A percentile compares a stretch with the other conserved stretches of the same genome.
phyloP scores from a whole-genome alignment of 1,140 invertebrate species.

The Steinernema khuongi region DNA sequence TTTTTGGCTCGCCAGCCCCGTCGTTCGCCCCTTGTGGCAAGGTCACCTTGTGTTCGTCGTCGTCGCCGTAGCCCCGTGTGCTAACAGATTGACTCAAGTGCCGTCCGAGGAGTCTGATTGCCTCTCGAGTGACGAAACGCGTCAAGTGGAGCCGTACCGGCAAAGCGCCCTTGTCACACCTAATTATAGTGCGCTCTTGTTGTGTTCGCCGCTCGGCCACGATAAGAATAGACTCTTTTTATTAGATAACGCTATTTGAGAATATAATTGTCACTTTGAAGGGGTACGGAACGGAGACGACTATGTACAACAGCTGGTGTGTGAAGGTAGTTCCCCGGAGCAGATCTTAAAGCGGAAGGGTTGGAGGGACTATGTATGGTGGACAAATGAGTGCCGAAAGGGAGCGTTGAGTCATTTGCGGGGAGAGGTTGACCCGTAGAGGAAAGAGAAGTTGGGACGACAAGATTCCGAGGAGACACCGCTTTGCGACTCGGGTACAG shows the following conservation, averaged over 20 bases:
- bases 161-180: slow-evolving; percentile 7
- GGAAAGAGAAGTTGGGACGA: not conserved
- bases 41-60: slow-evolving; percentile 13
- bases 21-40: not conserved
- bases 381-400: too few relatives aligned
- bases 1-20: not conserved
- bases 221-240: slow-evolving; percentile 10
- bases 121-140: slow-evolving; percentile 2
- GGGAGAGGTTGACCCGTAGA: slow-evolving; percentile 1
- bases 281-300: not conserved
- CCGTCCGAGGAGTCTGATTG: slow-evolving; percentile 6
- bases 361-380: not conserved
- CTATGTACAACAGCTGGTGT: not conserved
- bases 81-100: slow-evolving; percentile 15
- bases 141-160: slow-evolving; percentile 13
- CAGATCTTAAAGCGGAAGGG: slow-evolving; percentile 4
- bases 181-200: not conserved
- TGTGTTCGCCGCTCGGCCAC: not conserved
- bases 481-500: not conserved
- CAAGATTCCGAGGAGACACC: not conserved
- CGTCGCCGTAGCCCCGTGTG: slow-evolving; percentile 4
- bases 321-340: not conserved
- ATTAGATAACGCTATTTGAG: slow-evolving; percentile 15
- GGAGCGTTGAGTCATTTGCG: not conserved
- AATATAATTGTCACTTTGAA: not conserved